Evolutionary conservation across 2,797 vertebrate genomes (phyloP), one percentile per base, ranked within the genome.

Genomic region (Hypotaenidia philippensis): DNA sequence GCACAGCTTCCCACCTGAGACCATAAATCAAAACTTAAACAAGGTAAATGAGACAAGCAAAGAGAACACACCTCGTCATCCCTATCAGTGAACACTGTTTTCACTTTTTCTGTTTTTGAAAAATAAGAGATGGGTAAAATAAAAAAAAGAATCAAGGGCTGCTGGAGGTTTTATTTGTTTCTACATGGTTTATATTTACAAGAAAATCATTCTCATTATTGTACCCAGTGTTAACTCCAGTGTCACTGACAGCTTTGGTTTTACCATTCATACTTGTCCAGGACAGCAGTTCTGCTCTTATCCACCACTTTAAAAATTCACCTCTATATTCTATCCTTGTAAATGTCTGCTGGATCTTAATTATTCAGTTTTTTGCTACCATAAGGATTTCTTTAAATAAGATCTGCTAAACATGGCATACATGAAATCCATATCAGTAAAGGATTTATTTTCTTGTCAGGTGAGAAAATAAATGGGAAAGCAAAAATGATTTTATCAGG

Each of bases 21-120:
- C 14, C 9, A 17, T 16, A 60, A 81, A 66, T 23, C 31, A 72
- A 61, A 81, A 19, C 56, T 10, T 19, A 80, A 50, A 29, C 38
- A 45, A 56, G n/a, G 36, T 34, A 66, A 77, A 55, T 0, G 3
- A 79, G 52, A 61, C 21, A 36, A 85, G 27, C 32, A 75, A 69
- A 45, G n/a, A 44, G 23, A 78, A 36, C 7, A 52, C 12, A 65
- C 6, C 15, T 66, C 1, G 0, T 20, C 56, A 63, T 18, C 8
- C 45, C 27, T 29, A 36, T 32, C 53, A 34, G 16, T 25, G 34
- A 77, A 80, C 0, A 47, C 13, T 11, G 0, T 18, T 59, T 55
- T 21, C 31, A 36, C 7, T 47, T 38, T 18, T 52, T 27, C 53
- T 89, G 82, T 76, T 32, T 82, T n/a, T 59, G 15, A 93, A 83